Percentiles rank a stretch among this genome's conserved stretches.
Conservation (phyloP, 2,888 invertebrate species). For the Gerris lacustris region DNA sequence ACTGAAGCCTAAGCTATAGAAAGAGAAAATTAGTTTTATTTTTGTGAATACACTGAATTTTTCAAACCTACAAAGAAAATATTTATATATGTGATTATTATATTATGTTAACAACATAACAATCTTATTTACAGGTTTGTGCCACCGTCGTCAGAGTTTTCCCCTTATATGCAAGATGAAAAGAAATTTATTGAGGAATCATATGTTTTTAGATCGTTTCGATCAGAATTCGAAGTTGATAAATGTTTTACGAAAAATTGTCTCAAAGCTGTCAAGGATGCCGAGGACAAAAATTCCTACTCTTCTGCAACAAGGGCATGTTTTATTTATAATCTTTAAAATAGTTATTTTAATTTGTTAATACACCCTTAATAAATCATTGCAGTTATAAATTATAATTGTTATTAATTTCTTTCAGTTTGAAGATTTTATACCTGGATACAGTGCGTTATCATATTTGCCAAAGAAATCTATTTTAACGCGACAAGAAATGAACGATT, state of each 20-base stretch:
- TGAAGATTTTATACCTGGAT: conserved; percentile 4
- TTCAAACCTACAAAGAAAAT: no score
- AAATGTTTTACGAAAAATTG: conserved; percentile 9
- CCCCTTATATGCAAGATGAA: not conserved
- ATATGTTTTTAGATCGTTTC: conserved; percentile 11
- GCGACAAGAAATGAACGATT: conserved; percentile 5
- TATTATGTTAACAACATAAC: no score
- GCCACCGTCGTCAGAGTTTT: not conserved
- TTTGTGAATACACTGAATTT: no score
- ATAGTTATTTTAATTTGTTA: not conserved
- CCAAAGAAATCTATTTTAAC: conserved; percentile 2
- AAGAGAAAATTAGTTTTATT: no score
- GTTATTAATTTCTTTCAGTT: not conserved
- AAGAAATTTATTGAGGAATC: not conserved
- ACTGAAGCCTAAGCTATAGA: no score
- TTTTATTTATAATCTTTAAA: not conserved
- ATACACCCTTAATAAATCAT: not conserved
- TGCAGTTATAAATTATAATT: not conserved
- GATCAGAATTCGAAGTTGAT: conserved; percentile 11
- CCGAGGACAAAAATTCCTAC: not conserved
- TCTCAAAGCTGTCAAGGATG: not conserved
- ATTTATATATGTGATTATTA: no score
- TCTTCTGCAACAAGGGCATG: not conserved
- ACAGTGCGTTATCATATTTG: conserved; percentile 6
- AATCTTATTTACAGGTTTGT: not conserved